Evolutionary conservation across 2,797 vertebrate genomes (phyloP), one percentile per base, ranked within the genome.

Genomic region (Falco rusticolus): DNA sequence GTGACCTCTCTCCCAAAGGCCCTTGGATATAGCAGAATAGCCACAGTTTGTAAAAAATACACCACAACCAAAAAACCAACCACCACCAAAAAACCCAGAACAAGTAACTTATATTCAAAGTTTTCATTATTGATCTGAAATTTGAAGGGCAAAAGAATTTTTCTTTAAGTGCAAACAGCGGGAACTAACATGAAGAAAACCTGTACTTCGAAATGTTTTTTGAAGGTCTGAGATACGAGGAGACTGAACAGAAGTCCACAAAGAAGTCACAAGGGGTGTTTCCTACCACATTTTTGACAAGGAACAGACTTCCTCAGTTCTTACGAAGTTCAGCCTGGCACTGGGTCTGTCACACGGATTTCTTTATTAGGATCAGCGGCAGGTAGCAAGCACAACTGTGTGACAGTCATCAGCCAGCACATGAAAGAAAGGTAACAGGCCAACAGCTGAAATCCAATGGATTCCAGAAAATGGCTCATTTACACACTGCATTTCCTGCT

Each of bases 11-110:
- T 47, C 33, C 6, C 6, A 78, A 72, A 75, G 37, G 16, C 21
- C 5, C 1, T 2, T 34, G 9, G 3, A 8, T 5, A 29, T 0
- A 76, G 18, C 4, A 76, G 3, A 77, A 74, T 1, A 61, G 14
- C 18, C 60, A 65, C 3, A 26, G 33, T 41, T 70, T 24, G 12
- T 5, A 19, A n/a, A 56, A 37, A 48, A 22, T 8, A 43, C 60
- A 63, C 16, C 4, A 20, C 34, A n/a, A 26, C 3, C 41, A 26
- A 34, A 70, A 45, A 10, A 12, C 13, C 39, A 41, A 13, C 39
- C 41, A 11, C 9, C 37, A 54, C 13, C 12, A 33, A 41, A 60
- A n/a, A 37, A 29, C 4, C 57, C 25, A 16, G 47, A 43, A 21
- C 22, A 69, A 60, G 15, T 28, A 60, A 29, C 53, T 76, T 7